A percentile compares a stretch with the other conserved stretches of the same genome.
These are phyloP conservation scores for Emydocephalus ijimae DNA, from an alignment of 2,113 vertebrate species.

Conservation along the genomic window DNA sequence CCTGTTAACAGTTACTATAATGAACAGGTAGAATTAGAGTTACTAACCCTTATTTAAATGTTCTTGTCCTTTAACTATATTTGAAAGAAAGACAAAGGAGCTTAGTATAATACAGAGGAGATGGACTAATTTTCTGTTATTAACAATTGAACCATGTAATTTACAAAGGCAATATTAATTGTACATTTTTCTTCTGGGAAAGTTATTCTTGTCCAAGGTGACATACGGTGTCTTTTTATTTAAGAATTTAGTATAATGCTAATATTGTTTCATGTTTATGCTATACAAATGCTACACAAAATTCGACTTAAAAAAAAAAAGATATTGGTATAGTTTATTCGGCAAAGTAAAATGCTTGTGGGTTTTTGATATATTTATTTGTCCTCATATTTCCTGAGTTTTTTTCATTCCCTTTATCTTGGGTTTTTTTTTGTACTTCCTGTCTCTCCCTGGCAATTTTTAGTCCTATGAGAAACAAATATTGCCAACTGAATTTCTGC, in stretches of 20 bases:
- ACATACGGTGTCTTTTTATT: background rate
- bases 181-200: background rate
- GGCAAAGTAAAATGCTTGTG: background rate
- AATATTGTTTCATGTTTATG: background rate
- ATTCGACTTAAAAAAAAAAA: slow-evolving; percentile 9
- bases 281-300: background rate
- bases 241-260: background rate
- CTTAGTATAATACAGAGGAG: background rate
- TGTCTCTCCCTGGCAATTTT: slow-evolving; percentile 17
- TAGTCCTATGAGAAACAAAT: background rate
- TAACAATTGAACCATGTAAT: background rate
- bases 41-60: background rate
- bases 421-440: slow-evolving; percentile 34
- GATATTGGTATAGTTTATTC: background rate
- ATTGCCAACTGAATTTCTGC: background rate
- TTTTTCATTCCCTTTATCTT: slow-evolving; percentile 3
- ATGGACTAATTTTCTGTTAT: background rate
- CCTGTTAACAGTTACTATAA: background rate
- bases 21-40: background rate
- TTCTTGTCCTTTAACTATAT: background rate
- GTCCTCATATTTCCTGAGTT: slow-evolving; percentile 34
- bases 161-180: background rate
- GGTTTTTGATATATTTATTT: slow-evolving; percentile 3
- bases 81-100: background rate
- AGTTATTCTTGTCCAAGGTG: background rate